Evolutionary conservation across 2,797 vertebrate genomes (phyloP).

Genomic region (Enteromius paludinosus): DNA sequence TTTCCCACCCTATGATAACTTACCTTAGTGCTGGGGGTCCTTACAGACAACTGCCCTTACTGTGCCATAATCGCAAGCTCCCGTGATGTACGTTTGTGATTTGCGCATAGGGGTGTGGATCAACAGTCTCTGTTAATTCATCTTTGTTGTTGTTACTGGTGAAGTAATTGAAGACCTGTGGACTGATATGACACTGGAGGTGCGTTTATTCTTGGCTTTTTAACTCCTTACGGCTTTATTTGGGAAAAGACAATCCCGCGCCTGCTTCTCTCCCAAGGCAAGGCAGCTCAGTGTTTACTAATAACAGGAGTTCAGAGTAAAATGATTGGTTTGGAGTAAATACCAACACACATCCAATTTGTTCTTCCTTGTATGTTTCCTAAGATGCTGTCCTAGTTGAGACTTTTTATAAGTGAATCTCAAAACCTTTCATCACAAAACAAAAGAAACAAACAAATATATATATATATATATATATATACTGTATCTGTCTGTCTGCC

Average conservation of each 20-base stretch:
- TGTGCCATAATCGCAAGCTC: neutral
- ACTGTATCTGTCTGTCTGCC: neutral
- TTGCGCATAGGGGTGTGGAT: neutral
- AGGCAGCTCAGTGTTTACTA: conserved; percentile 10
- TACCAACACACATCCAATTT: conserved; percentile 21
- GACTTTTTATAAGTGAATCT: neutral
- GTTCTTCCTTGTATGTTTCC: conserved; percentile 15
- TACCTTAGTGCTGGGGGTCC: conserved; percentile 30
- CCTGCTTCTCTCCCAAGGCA: conserved; percentile 37
- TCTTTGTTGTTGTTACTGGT: conserved; percentile 4
- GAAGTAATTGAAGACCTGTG: conserved; percentile 40
- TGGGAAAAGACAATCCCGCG: conserved; percentile 67
- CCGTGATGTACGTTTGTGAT: conserved; percentile 36
- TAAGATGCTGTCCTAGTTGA: conserved; percentile 5
- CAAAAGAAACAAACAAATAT: neutral
- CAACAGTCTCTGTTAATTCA: conserved; percentile 4
- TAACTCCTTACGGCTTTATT: conserved; percentile 72
- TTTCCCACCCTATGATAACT: conserved; percentile 32
- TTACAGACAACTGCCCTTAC: conserved; percentile 9
- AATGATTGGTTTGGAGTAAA: conserved; percentile 27
- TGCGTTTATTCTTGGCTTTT: conserved; percentile 68
- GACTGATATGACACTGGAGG: conserved; percentile 68
- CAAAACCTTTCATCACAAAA: neutral
- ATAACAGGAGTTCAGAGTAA: conserved; percentile 35
- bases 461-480: neutral